Evolutionary conservation across 2,113 vertebrate genomes (phyloP).

Genomic region (Mixornis gularis): DNA sequence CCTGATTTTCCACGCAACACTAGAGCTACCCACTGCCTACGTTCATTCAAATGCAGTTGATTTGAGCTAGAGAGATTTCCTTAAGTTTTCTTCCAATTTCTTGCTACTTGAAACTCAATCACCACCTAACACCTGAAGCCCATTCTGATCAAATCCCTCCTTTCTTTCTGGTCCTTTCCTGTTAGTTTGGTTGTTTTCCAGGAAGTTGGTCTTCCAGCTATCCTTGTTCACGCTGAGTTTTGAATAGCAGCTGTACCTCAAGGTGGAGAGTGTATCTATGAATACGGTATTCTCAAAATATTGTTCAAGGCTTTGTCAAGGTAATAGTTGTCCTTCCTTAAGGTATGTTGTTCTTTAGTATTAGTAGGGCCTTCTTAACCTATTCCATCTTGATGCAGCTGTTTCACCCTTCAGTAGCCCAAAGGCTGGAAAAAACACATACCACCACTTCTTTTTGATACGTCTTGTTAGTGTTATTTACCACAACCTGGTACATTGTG

Average conservation of each 20-base stretch:
- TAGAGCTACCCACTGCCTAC: background rate
- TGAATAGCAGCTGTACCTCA: background rate
- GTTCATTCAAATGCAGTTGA: background rate
- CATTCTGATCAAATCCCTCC: background rate
- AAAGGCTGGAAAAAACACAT: background rate
- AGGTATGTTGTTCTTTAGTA: background rate
- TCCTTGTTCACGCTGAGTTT: background rate
- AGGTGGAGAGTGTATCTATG: background rate
- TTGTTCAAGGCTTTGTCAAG: background rate
- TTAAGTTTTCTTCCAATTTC: background rate
- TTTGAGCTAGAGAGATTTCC: background rate
- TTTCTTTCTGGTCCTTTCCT: background rate
- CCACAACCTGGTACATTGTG: background rate
- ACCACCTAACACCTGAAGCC: background rate
- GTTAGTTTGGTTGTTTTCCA: too few species aligned
- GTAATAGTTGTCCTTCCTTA: background rate
- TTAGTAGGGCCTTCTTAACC: background rate
- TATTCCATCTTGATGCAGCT: background rate
- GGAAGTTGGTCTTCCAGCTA: background rate
- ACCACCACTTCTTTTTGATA: background rate
- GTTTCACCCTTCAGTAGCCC: background rate
- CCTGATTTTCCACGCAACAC: background rate
- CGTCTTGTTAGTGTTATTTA: background rate
- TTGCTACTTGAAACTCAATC: background rate
- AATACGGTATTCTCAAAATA: background rate